A percentile compares a stretch with the other conserved stretches of the same genome.
These are phyloP conservation scores for Pyrrhia umbra DNA, from an alignment of 2,888 invertebrate genomes.

Conservation along the genomic window DNA sequence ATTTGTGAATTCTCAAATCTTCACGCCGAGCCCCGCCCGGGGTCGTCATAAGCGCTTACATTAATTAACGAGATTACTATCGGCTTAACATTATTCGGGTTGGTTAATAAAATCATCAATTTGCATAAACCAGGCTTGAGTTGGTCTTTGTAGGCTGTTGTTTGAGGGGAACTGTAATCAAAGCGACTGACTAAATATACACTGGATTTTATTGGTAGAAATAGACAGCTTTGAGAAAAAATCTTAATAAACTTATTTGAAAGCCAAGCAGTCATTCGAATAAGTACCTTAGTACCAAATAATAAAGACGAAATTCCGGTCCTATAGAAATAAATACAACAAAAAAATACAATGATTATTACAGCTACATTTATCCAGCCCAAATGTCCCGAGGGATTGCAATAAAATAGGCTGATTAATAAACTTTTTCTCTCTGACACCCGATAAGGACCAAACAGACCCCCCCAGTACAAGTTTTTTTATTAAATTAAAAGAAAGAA, in stretches of 20 bases:
- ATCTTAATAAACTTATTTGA: conserved; percentile 8
- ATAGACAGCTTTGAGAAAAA: not conserved
- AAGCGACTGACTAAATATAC: not conserved
- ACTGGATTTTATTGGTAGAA: too few species aligned
- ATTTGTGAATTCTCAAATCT: conserved; percentile 21
- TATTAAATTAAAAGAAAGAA: conserved; percentile 53
- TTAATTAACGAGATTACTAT: conserved; percentile 38
- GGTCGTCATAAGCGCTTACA: conserved; percentile 12
- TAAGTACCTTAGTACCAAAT: not conserved
- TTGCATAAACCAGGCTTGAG: conserved; percentile 11
- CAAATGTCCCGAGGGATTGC: conserved; percentile 30
- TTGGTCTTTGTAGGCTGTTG: not conserved
- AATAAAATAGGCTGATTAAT: conserved; percentile 53
- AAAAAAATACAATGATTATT: conserved; percentile 41
- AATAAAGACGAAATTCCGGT: not conserved
- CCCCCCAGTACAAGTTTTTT: conserved; percentile 32
- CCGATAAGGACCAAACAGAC: conserved; percentile 39
- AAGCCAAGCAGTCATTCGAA: not conserved
- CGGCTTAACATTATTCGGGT: conserved; percentile 20
- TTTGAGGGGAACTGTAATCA: not conserved
- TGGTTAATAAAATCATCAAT: conserved; percentile 22
- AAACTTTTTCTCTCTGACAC: conserved; percentile 49
- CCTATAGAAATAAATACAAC: conserved; percentile 9
- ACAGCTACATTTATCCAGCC: conserved; percentile 8
- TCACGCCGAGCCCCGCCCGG: conserved; percentile 6